Evolutionary conservation across 2,888 invertebrate species (phyloP).

Genomic region (Agonopterix heracliana): DNA sequence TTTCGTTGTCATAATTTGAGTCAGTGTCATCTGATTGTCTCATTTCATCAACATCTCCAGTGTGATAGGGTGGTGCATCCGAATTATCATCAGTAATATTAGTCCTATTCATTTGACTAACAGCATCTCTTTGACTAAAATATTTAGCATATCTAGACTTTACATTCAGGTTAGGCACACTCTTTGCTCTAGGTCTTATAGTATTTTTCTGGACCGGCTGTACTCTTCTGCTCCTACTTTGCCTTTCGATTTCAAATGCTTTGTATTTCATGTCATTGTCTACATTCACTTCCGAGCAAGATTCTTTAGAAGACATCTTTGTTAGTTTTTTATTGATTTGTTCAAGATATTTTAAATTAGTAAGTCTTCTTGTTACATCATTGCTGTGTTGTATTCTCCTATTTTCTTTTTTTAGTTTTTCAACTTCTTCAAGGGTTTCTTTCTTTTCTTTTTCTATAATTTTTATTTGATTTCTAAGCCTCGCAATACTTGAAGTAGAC

Average conservation of each 20-base stretch:
- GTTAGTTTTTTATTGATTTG: slow-evolving; percentile 80
- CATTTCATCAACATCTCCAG: slow-evolving; percentile 16
- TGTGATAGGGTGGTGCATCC: slow-evolving; percentile 21
- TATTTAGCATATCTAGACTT: slow-evolving; percentile 70
- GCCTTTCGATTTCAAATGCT: slow-evolving; percentile 59
- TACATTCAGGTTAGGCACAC: slow-evolving; percentile 68
- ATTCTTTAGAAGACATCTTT: slow-evolving; percentile 47
- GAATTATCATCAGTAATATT: slow-evolving; percentile 24
- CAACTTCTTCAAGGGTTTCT: slow-evolving; percentile 79
- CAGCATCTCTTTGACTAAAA: slow-evolving; percentile 62
- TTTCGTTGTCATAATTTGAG: slow-evolving; percentile 23
- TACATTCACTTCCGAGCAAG: slow-evolving; percentile 37
- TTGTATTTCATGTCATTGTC: slow-evolving; percentile 55
- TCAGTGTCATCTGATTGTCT: slow-evolving; percentile 22
- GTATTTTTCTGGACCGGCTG: slow-evolving; percentile 24
- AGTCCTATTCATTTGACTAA: slow-evolving; percentile 45
- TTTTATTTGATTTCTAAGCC: slow-evolving; percentile 84
- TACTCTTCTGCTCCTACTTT: slow-evolving; percentile 43
- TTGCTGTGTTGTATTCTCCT: slow-evolving; percentile 78
- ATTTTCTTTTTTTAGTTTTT: slow-evolving; percentile 81
- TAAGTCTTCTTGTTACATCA: slow-evolving; percentile 69
- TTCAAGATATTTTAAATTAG: slow-evolving; percentile 84
- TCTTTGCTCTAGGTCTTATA: slow-evolving; percentile 57
- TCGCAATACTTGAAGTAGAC: slow-evolving; percentile 82
- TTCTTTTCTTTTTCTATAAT: slow-evolving; percentile 82